Percentiles rank a stretch among this genome's conserved stretches.
These are phyloP conservation scores for Acipenser transmontanus DNA, from an alignment of 2,797 vertebrate genomes.

Conservation along the genomic window DNA sequence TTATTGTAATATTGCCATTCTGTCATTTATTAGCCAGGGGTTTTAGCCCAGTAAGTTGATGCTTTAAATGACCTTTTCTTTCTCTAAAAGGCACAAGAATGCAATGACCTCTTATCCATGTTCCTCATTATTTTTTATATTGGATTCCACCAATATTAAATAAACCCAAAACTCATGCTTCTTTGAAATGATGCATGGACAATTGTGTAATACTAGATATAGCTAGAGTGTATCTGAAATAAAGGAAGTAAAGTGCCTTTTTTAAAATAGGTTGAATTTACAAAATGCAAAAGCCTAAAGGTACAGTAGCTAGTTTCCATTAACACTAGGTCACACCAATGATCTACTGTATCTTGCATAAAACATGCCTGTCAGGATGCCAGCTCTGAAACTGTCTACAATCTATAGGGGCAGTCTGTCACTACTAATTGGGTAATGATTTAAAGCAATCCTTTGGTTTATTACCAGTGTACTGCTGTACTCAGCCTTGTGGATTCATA, in stretches of 20 bases:
- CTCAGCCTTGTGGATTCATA: constrained; percentile 33
- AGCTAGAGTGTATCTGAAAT: constrained; percentile 13
- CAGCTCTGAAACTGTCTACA: constrained; percentile 38
- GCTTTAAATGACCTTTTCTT: no score
- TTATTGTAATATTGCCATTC: no score
- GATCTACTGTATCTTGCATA: neutral
- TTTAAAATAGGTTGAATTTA: constrained; percentile 22
- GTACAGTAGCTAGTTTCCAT: constrained; percentile 14
- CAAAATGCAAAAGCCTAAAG: constrained; percentile 27
- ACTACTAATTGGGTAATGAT: constrained; percentile 58
- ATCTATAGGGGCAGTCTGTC: constrained; percentile 32
- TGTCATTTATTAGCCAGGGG: no score
- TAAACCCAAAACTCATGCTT: no score
- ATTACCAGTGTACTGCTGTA: constrained; percentile 45
- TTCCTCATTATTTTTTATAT: no score
- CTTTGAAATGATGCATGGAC: constrained; percentile 1
- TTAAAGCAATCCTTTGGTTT: constrained; percentile 54
- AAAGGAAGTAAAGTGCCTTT: constrained; percentile 5
- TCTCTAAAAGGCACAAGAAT: no score
- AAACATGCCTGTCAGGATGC: constrained; percentile 10
- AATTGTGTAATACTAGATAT: constrained; percentile 15
- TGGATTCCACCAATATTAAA: no score
- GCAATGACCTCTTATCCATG: no score
- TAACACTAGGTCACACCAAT: neutral
- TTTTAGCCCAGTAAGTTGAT: no score